Evolutionary conservation across 2,797 vertebrate genomes (phyloP), one percentile per base, ranked within the genome.

Genomic region (Remorina albescens): DNA sequence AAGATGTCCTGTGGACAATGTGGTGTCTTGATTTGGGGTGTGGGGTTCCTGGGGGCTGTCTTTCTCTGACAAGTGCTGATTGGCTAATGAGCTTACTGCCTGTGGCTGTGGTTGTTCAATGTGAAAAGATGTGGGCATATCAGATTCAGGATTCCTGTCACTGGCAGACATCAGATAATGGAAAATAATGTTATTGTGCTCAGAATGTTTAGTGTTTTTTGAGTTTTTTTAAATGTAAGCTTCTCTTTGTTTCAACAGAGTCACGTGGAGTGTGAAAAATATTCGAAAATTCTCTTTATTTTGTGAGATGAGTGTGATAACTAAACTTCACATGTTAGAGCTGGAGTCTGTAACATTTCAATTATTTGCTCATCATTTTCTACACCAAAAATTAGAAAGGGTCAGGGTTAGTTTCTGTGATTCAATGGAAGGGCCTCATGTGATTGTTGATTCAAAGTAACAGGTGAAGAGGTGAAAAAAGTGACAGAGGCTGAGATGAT

Each of bases 141-240:
- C 58, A 21, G 61, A 53, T 21, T 3, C 42, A 44, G 64, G 46
- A 77, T 23, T 63, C 36, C 65, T 81, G 39, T 56, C 30, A 25
- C 67, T 74, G 74, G 64, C 56, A 80, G 34, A 76, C 53, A 66
- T 58, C 66, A 67, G 58, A 83, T n/a, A 57, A 11, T 11, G 65
- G 60, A 69, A 34, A 23, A 72, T 55, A 26, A 25, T 11, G 39
- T 57, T 4, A 66, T 21, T 67, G 41, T 23, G 15, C 34, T 15
- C 8, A 1, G 9, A 12, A 9, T 23, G 1, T 18, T 51, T 25
- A 21, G 6, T 13, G 39, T 39, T 57, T 46, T 71, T 64, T 15
- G 10, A 8, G 26, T 42, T 18, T n/a, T n/a, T 46, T 63, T 25
- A 21, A 13, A 58, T 10, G 5, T 2, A 50, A 41, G 9, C 26